Percentiles rank a stretch among this genome's conserved stretches.
Conservation (phyloP, 1,140 invertebrate genomes). For the Drosophila bocqueti region DNA sequence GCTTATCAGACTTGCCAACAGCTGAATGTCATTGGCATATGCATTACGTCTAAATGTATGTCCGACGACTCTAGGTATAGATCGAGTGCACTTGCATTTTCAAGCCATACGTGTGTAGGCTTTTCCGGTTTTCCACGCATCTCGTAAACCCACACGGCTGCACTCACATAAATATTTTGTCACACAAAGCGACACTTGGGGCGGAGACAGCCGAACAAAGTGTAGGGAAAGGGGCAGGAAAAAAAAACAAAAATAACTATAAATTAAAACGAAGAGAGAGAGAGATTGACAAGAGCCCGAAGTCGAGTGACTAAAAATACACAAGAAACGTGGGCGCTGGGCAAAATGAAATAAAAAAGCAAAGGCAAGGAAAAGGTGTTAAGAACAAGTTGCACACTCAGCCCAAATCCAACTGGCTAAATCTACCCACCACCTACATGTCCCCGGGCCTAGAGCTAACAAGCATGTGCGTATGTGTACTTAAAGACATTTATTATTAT, state of each 20-base stretch:
- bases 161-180: constrained; percentile 39
- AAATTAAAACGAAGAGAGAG: constrained; percentile 41
- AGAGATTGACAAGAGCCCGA: constrained; percentile 25
- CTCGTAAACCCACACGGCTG: constrained; percentile 47
- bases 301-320: constrained; percentile 69
- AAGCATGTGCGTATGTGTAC: constrained; percentile 38
- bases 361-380: constrained; percentile 63
- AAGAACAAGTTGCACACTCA: constrained; percentile 76
- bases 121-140: constrained; percentile 76
- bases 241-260: constrained; percentile 30
- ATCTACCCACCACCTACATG: constrained; percentile 27
- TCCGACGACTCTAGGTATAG: constrained; percentile 2
- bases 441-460: constrained; percentile 23
- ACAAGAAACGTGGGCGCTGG: constrained; percentile 69
- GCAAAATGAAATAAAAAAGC: constrained; percentile 15
- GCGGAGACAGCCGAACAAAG: constrained; percentile 36
- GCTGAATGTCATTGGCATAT: constrained; percentile 69
- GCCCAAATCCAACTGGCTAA: constrained; percentile 46
- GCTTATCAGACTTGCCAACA: constrained; percentile 63
- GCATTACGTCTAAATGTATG: constrained; percentile 13
- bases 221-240: constrained; percentile 7
- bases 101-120: constrained; percentile 58
- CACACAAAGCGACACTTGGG: constrained; percentile 54
- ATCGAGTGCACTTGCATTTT: constrained; percentile 73
- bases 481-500: constrained; percentile 56